phyloP scores from a whole-genome alignment of 2,797 vertebrate genomes.

The Simalia tracyae region DNA sequence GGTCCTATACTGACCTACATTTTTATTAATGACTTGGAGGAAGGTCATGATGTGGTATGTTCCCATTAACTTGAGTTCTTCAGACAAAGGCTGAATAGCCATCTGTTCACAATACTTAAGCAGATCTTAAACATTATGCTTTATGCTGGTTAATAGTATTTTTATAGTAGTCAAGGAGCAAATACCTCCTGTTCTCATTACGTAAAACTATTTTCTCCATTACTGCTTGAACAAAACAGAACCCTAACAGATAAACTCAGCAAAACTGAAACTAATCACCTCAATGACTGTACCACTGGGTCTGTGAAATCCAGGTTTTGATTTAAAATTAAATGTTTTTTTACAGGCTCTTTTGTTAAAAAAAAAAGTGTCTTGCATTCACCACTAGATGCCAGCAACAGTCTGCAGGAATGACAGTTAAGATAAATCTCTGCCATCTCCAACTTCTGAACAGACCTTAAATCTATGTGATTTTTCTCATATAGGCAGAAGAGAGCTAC shows the following conservation, averaged over 20 bases:
- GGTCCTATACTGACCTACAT: background rate
- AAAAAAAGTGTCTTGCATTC: slow-evolving; percentile 31
- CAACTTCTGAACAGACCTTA: background rate
- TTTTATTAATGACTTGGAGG: background rate
- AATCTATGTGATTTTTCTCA: background rate
- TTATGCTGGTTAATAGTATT: background rate
- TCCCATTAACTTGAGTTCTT: background rate
- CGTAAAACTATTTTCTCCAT: background rate
- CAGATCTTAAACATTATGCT: background rate
- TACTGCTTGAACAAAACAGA: background rate
- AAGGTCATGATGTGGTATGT: background rate
- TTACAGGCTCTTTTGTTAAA: no score
- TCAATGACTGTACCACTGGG: background rate
- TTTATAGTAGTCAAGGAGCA: background rate
- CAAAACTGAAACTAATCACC: accelerated
- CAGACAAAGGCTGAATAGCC: background rate
- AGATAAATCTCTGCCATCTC: background rate
- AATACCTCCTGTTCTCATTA: background rate
- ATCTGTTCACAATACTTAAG: background rate
- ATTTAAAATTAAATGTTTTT: background rate
- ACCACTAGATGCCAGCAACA: slow-evolving; percentile 68
- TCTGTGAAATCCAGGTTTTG: slow-evolving; percentile 1
- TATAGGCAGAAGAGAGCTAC: background rate
- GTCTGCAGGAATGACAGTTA: background rate
- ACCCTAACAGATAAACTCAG: background rate